Base-by-base conservation (phyloP, 1,140 invertebrate species). In the Eurosta solidaginis region DNA sequence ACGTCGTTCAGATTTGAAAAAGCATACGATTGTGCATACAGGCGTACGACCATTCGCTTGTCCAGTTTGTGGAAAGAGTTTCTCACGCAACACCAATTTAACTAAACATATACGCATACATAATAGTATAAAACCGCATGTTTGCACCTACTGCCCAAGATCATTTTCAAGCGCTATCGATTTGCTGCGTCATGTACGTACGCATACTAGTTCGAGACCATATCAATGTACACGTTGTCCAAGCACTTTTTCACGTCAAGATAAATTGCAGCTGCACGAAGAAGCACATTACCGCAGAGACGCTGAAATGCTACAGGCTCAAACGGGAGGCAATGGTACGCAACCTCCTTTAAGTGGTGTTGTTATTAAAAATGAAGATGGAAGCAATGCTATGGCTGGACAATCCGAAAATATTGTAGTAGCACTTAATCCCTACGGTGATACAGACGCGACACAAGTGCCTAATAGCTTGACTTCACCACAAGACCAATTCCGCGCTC, bases 71-170 rank as follows among this genome's bases (percentile, higher is more conserved):
- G 89, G 89, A 20, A 93, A 93, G 86, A 91, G 90, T 68, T 93
- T 93, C 81, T 92, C 92, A 14, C 85, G 92, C 17, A 95, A 93
- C 78, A 95, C 94, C 76, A 97, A 96, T 88, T 90, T 97, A 4
- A 94, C 95, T 78, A 94, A 96, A 81, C 96, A 97, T 86, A 89
- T 96, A 79, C 90, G 95, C 63, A 92, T 92, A 44, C 93, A 94
- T 86, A 91, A 91, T 44, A 92, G 92, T 0, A 89, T 83, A 89
- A 79, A 93, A 79, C 91, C 91, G 0, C 93, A 93, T 83, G 92
- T 93, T 0, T 94, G 93, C 82, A 92, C 92, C 40, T 88, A 92
- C 22, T 94, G 93, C 82, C 92, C 93, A 63, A 91, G 92, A 78
- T 93, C 93, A 45, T 94, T 94, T 87, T 92, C 93, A 2, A 90